Conservation (phyloP, 1,140 invertebrate genomes). For the Diabrotica virgifera region DNA sequence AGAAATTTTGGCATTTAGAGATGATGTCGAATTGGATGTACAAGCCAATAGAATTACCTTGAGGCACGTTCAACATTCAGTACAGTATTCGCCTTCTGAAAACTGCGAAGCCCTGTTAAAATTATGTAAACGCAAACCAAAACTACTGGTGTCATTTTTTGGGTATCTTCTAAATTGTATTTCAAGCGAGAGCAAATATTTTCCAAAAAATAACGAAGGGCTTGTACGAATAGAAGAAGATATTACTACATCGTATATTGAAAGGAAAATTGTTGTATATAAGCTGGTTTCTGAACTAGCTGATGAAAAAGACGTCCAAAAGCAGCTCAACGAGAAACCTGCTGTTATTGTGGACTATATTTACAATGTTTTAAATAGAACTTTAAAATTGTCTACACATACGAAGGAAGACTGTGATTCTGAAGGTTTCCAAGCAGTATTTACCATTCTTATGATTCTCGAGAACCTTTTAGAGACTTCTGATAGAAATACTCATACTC, state of each 20-base stretch:
- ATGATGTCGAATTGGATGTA: conserved; percentile 25
- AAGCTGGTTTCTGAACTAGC: conserved; percentile 43
- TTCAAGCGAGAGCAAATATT: conserved; percentile 29
- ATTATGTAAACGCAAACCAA: conserved; percentile 19
- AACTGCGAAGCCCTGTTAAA: conserved; percentile 24
- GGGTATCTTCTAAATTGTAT: conserved; percentile 33
- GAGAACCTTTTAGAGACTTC: conserved; percentile 48
- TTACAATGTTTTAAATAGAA: conserved; percentile 33
- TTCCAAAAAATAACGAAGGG: conserved; percentile 26
- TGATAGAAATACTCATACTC: conserved; percentile 12
- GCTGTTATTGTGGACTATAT: conserved; percentile 39
- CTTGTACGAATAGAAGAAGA: conserved; percentile 30
- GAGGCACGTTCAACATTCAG: conserved; percentile 16
- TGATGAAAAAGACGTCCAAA: conserved; percentile 45
- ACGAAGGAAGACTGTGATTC: conserved; percentile 33
- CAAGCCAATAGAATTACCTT: conserved; percentile 20
- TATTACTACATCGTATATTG: conserved; percentile 26
- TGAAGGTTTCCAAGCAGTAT: conserved; percentile 43
- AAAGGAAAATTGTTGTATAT: conserved; percentile 34
- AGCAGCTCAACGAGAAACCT: conserved; percentile 45
- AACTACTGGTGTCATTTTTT: conserved; percentile 26
- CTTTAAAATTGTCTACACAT: conserved; percentile 37
- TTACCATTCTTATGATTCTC: conserved; percentile 52
- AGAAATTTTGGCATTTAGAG: conserved; percentile 23
- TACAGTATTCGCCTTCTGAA: conserved; percentile 8